phyloP scores from a whole-genome alignment of 1,140 invertebrate species.

The Cephus cinctus region DNA sequence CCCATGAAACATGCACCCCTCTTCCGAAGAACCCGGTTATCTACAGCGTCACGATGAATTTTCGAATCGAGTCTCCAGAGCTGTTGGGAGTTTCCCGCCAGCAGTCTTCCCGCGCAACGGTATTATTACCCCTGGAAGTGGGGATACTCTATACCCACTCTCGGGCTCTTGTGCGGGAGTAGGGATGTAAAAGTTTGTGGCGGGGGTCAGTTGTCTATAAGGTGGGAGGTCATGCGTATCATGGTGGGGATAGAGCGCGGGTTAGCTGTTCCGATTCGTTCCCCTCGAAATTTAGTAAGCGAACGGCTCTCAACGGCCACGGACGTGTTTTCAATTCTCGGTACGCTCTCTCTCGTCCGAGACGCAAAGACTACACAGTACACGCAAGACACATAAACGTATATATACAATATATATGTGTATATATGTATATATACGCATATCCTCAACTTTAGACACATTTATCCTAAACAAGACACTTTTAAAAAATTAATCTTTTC shows the following conservation, averaged over 20 bases:
- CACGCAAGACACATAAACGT: no score
- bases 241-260: slow-evolving; percentile 47
- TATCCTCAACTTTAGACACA: slow-evolving; percentile 21
- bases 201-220: no score
- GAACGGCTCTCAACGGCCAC: slow-evolving; percentile 43
- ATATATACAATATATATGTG: no score
- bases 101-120: slow-evolving; percentile 27
- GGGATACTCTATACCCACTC: no score
- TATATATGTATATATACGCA: slow-evolving; percentile 18
- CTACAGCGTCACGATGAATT: background rate
- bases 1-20: no score
- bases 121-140: slow-evolving; percentile 16
- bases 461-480: no score
- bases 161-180: no score
- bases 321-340: slow-evolving; percentile 22
- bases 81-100: slow-evolving; percentile 30
- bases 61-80: slow-evolving; percentile 6
- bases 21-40: no score
- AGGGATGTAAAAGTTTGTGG: no score
- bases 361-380: no score
- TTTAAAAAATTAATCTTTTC: no score
- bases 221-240: background rate
- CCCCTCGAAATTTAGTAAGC: slow-evolving; percentile 49
- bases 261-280: slow-evolving; percentile 46
- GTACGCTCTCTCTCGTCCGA: slow-evolving; percentile 34